These are phyloP conservation scores for Rynchops niger DNA, from an alignment of 2,113 vertebrate species.

Conservation along the genomic window DNA sequence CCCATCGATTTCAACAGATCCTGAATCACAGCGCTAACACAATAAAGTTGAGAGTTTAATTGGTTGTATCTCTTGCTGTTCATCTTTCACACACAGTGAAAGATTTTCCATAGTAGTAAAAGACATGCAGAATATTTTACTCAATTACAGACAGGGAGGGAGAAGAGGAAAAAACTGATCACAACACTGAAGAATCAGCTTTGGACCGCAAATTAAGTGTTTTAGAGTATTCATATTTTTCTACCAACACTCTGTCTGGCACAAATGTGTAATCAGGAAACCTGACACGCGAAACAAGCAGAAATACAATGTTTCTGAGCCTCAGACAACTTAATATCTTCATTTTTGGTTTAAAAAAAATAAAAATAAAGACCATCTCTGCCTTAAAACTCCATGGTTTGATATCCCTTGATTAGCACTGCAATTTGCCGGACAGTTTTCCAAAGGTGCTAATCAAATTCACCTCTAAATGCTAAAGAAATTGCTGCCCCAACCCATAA, in stretches of 20 bases:
- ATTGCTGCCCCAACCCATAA: conserved; percentile 39
- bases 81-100: background rate
- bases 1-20: background rate
- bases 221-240: background rate
- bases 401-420: background rate
- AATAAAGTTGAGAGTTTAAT: background rate
- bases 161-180: background rate
- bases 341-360: background rate
- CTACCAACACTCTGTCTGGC: background rate
- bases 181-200: background rate
- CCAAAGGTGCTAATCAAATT: conserved; percentile 38
- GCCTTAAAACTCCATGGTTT: background rate
- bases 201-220: background rate
- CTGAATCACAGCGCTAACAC: background rate
- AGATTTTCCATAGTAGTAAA: background rate
- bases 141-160: background rate
- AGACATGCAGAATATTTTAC: background rate
- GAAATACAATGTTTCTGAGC: background rate
- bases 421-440: conserved; percentile 10
- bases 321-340: background rate
- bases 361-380: background rate
- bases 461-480: conserved; percentile 37
- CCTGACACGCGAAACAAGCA: background rate
- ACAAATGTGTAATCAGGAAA: background rate
- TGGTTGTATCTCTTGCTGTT: background rate